Evolutionary conservation across 2,797 vertebrate species (phyloP).

Genomic region (Vipera ursinii): DNA sequence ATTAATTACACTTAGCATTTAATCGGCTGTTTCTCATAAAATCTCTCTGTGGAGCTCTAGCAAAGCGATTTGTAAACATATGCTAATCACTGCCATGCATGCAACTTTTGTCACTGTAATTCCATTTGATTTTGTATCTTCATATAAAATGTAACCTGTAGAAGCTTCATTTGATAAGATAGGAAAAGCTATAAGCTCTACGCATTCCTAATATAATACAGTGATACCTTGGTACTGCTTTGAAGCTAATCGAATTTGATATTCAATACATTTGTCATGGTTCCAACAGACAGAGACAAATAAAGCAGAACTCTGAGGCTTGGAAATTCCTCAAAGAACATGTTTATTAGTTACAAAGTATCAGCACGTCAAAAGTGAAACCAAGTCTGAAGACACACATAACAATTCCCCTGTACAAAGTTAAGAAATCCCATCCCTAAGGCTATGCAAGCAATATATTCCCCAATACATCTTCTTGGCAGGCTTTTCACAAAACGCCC

Average conservation of each 20-base stretch:
- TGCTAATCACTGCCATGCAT: conserved; percentile 7
- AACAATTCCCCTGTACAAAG: too few species aligned
- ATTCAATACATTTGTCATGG: not conserved
- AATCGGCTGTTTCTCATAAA: conserved; percentile 16
- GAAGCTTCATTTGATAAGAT: not conserved
- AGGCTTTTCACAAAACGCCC: too few species aligned
- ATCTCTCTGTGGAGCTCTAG: not conserved
- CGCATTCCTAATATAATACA: not conserved
- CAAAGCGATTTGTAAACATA: not conserved
- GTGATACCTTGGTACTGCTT: not conserved
- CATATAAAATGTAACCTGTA: not conserved
- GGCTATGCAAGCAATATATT: too few species aligned
- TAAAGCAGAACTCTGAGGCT: too few species aligned
- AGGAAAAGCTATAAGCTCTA: not conserved
- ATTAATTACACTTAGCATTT: conserved; percentile 19
- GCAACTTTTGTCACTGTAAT: not conserved
- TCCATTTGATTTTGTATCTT: not conserved
- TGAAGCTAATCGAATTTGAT: not conserved
- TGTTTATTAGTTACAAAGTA: too few species aligned
- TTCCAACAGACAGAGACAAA: too few species aligned
- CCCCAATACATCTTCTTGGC: too few species aligned
- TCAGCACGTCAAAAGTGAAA: too few species aligned
- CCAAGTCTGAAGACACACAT: too few species aligned
- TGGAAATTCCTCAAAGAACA: too few species aligned
- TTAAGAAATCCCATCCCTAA: too few species aligned